Conservation (phyloP, 2,888 invertebrate species). For the Cataglyphis altisquamis region DNA sequence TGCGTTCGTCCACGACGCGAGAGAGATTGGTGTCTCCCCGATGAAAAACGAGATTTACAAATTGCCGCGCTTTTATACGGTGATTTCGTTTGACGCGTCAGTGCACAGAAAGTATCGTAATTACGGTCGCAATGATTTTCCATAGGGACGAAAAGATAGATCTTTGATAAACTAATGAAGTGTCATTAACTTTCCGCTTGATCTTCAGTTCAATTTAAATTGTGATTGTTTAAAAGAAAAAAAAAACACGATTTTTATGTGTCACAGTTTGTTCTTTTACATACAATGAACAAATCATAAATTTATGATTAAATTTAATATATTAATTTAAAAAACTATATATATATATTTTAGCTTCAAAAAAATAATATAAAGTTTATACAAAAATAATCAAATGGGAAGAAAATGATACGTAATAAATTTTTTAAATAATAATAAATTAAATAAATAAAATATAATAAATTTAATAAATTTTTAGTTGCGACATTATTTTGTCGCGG, state of each 20-base stretch:
- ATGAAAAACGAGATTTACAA: slow-evolving; percentile 56
- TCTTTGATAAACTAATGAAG: background rate
- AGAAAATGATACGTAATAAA: background rate
- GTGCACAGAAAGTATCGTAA: slow-evolving; percentile 28
- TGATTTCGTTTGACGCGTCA: slow-evolving; percentile 48
- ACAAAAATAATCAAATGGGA: background rate
- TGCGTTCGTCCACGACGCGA: slow-evolving; percentile 49
- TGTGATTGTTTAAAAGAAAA: background rate
- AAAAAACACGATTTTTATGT: background rate
- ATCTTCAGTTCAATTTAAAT: background rate
- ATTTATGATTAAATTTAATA: background rate
- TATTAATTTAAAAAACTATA: background rate
- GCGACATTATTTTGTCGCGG: background rate
- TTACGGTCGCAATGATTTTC: slow-evolving; percentile 31
- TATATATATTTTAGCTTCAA: background rate
- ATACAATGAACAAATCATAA: background rate
- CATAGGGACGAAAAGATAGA: background rate
- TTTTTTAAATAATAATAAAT: too few relatives aligned
- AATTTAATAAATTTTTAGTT: background rate
- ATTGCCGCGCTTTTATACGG: slow-evolving; percentile 48
- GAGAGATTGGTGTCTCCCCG: slow-evolving; percentile 44
- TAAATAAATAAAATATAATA: too few relatives aligned
- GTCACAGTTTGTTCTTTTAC: background rate
- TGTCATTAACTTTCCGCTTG: background rate
- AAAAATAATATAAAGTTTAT: background rate